phyloP scores from a whole-genome alignment of 2,888 invertebrate species.

The Odontomyia ornata region DNA sequence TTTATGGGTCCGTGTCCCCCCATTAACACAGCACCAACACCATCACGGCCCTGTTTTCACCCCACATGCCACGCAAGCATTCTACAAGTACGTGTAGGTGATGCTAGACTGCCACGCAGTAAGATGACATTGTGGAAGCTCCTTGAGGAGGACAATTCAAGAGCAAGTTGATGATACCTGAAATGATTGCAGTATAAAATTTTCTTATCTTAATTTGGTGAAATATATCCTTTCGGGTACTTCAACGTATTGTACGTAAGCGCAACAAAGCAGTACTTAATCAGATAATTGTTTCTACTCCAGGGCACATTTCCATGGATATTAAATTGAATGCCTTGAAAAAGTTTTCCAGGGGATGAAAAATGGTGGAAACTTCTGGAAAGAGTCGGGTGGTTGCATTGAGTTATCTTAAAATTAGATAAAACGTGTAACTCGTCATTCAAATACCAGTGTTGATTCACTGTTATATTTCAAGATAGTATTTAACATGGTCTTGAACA shows the following conservation, averaged over 20 bases:
- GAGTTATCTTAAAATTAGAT: too few species aligned
- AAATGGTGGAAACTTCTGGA: too few species aligned
- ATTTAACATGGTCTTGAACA: too few species aligned
- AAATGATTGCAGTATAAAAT: constrained; percentile 13
- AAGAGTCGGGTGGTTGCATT: too few species aligned
- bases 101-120: too few species aligned
- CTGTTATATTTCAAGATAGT: too few species aligned
- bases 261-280: constrained; percentile 24
- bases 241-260: not conserved
- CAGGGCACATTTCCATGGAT: constrained; percentile 14
- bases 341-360: too few species aligned
- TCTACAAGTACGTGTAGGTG: too few species aligned
- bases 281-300: constrained; percentile 37
- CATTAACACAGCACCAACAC: not conserved
- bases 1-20: constrained; percentile 14
- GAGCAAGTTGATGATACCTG: not conserved
- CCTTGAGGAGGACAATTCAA: not conserved
- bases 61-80: too few species aligned
- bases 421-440: too few species aligned
- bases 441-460: too few species aligned
- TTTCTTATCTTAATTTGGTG: constrained; percentile 38
- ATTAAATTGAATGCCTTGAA: not conserved
- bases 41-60: not conserved
- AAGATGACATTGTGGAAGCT: not conserved
- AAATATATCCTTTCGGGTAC: constrained; percentile 25